Base-by-base conservation (phyloP, 1,140 invertebrate species). In the Vanessa atalanta region DNA sequence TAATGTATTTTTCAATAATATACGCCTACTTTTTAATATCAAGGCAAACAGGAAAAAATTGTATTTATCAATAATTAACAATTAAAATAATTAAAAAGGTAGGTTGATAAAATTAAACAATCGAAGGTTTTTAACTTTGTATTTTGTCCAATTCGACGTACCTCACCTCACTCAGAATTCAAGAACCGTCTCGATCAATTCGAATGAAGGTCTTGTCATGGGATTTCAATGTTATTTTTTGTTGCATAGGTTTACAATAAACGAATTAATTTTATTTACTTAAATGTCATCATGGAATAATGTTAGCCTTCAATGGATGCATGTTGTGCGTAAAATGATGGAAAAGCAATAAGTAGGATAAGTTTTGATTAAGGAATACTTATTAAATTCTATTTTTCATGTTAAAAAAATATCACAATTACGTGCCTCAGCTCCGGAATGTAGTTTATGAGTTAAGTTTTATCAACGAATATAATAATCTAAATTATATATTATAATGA, bases 151-250 rank as follows among this genome's bases (percentile, higher is more conserved):
- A n/a, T 57, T 57, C 16, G 16, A 23, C 20, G 20, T 57, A 23
- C 16, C 13, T 57, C 16, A 23, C 16, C 13, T 57, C 16, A 23
- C n/a, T 53, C 50, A 8, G 50, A 53, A 53, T 53, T 53, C 50
- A 53, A 53, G 50, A 53, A 53, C n/a, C 15, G 8, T n/a, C 15
- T n/a, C 16, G 20, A 61, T 15, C n/a, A 51, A 15, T 61, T 61
- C 26, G 26, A 31, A 61, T 37, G 12, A 61, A 61, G 31, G 53
- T 57, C 31, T 37, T 12, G 9, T 23, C 15, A 61, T 61, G 31
- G 57, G 14, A 61, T 61, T 51, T 61, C 57, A 37, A 61, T 61
- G 57, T 61, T 31, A 37, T 2, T 37, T 61, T 61, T 61, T 15
- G 11, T 60, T 13, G 2, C 13, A 26, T 15, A 61, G 8, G 26